Conservation (phyloP, 2,888 invertebrate genomes). For the Mythimna lalbum region DNA sequence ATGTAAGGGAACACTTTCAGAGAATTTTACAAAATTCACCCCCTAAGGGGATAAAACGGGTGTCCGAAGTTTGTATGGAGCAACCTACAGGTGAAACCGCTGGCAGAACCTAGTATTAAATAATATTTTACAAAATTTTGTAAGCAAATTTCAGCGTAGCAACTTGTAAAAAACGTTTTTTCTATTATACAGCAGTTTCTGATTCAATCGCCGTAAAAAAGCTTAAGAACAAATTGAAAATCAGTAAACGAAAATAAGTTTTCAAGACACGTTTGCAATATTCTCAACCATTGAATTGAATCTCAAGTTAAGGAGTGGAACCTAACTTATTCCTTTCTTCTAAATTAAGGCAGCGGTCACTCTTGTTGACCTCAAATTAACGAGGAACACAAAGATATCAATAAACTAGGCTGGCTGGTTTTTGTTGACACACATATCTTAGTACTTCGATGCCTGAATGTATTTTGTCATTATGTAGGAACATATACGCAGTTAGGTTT, state of each 20-base stretch:
- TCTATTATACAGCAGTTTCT: conserved; percentile 31
- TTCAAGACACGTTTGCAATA: conserved; percentile 56
- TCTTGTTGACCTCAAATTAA: conserved; percentile 20
- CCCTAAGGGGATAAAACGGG: too few species aligned
- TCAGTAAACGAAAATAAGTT: conserved; percentile 60
- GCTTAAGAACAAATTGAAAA: conserved; percentile 62
- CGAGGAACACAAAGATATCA: background rate
- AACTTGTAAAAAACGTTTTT: conserved; percentile 31
- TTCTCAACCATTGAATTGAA: conserved; percentile 53
- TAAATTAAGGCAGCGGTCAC: conserved; percentile 23
- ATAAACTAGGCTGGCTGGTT: background rate
- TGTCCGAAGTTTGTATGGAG: too few species aligned
- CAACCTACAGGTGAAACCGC: too few species aligned
- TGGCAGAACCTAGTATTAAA: background rate
- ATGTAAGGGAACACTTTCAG: too few species aligned
- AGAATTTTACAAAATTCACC: too few species aligned
- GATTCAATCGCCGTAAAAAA: conserved; percentile 55
- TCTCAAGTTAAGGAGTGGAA: conserved; percentile 37
- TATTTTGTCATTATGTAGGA: too few species aligned
- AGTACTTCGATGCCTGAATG: background rate
- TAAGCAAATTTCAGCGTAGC: conserved; percentile 4
- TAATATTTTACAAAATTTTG: conserved; percentile 26
- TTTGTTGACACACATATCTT: background rate
- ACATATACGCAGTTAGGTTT: too few species aligned
- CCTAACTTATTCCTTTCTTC: conserved; percentile 29